Conservation (phyloP, 2,797 vertebrate species). For the Sebastes itinus region DNA sequence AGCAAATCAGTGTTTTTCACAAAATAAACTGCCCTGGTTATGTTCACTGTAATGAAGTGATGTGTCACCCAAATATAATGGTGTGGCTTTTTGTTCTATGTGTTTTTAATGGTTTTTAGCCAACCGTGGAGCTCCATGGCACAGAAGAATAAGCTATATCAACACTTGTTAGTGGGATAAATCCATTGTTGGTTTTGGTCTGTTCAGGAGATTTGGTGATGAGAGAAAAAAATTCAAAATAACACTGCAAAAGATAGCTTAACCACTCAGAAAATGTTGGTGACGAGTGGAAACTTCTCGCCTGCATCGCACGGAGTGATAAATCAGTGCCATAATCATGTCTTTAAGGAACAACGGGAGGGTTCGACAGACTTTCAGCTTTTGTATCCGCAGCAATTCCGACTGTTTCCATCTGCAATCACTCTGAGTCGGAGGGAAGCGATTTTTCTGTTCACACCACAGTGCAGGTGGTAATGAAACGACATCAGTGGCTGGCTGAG, state of each 20-base stretch:
- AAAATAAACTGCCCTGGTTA: neutral
- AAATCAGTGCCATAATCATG: neutral
- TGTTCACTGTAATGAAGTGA: neutral
- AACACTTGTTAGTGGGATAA: neutral
- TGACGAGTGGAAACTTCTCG: neutral
- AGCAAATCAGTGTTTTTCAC: neutral
- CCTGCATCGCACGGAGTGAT: neutral
- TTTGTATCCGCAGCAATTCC: constrained; percentile 3
- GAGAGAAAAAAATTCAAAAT: neutral
- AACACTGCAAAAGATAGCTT: neutral
- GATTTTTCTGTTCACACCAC: constrained; percentile 54
- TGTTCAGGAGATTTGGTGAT: neutral
- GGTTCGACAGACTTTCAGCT: constrained; percentile 3
- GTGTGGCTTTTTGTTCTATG: neutral
- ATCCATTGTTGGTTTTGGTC: neutral
- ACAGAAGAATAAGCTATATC: neutral
- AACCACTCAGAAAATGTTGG: neutral
- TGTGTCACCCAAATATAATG: neutral
- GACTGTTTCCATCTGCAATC: constrained; percentile 42
- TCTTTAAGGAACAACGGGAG: neutral
- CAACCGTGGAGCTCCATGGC: neutral
- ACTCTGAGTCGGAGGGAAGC: constrained; percentile 19
- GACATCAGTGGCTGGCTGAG: constrained; percentile 34
- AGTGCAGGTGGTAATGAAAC: constrained; percentile 70
- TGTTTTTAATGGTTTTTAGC: neutral